Conservation (phyloP, 2,113 vertebrate genomes). For the Illadopsis cleaveri region DNA sequence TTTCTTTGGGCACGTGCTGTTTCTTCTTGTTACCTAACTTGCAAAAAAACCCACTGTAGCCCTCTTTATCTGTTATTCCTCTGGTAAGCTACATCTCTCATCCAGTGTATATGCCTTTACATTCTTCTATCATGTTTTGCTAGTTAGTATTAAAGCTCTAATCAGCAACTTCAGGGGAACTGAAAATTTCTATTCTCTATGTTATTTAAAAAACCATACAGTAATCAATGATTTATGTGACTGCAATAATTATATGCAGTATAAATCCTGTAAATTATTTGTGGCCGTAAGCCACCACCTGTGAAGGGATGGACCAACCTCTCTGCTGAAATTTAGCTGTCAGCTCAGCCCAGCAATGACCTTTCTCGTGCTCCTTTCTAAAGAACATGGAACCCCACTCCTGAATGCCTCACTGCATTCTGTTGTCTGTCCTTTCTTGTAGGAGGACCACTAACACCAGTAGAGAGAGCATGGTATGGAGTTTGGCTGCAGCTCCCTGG, state of each 20-base stretch:
- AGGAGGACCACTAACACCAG: background rate
- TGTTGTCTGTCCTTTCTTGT: background rate
- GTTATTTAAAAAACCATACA: background rate
- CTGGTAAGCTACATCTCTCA: background rate
- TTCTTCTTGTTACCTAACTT: background rate
- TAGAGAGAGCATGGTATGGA: slow-evolving; percentile 2
- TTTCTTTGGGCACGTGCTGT: background rate
- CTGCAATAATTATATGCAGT: background rate
- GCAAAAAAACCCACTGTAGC: background rate
- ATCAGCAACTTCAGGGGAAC: background rate
- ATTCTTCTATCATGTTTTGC: background rate
- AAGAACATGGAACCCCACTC: background rate
- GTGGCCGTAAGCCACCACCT: background rate
- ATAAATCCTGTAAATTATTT: background rate
- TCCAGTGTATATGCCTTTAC: background rate
- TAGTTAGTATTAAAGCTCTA: background rate
- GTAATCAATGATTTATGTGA: background rate
- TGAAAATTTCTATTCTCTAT: background rate
- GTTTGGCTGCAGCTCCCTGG: background rate
- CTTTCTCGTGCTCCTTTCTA: background rate
- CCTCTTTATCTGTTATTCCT: background rate
- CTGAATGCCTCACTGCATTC: background rate
- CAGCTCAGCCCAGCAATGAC: background rate
- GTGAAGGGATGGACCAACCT: background rate
- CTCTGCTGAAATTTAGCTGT: background rate